Evolutionary conservation across 2,888 invertebrate species (phyloP), one percentile per base, ranked within the genome.

Genomic region (Leptinotarsa haldemani): DNA sequence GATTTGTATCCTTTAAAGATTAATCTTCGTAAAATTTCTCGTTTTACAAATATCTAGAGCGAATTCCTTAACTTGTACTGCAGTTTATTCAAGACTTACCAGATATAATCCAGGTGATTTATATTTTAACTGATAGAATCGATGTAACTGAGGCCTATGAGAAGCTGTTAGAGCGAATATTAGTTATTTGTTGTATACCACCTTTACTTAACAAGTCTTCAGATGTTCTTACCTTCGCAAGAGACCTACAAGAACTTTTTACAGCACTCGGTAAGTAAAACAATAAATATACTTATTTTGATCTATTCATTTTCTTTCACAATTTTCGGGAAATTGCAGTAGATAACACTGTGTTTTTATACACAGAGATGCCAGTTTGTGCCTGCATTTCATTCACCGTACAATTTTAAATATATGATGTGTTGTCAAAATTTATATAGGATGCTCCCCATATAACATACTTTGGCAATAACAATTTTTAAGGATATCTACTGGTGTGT

Each of bases 41-140:
- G 40, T 71, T 56, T 20, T 13, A 18, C 56, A 20, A 20, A 56
- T 18, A 7, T 9, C 18, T 18, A 18, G 22, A 12, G 22, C 3
- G 12, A 13, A 18, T 46, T n/a, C 40, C 56, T 47, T 56, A 56
- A 20, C 67, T 63, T 70, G 56, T 56, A 65, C 18, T 70, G 46
- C 72, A 88, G 88, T 84, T 83, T 74, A 74, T 88, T 9, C 81
- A 78, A 74, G 84, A 88, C 72, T 80, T 88, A 48, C 78, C 83
- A 0, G 78, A 80, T 61, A 73, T 88, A 30, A 86, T 83, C 73
- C 77, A 82, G 66, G 67, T 88, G 53, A 73, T 88, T 18, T 85
- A 87, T 74, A 83, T 86, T 71, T 75, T 88, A 46, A 76, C 82
- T 5, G 76, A 78, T 69, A 82, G 79, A 65, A 66, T 80, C 1